These are phyloP conservation scores for Iphiclides podalirius DNA, from an alignment of 2,888 invertebrate genomes.

Conservation along the genomic window DNA sequence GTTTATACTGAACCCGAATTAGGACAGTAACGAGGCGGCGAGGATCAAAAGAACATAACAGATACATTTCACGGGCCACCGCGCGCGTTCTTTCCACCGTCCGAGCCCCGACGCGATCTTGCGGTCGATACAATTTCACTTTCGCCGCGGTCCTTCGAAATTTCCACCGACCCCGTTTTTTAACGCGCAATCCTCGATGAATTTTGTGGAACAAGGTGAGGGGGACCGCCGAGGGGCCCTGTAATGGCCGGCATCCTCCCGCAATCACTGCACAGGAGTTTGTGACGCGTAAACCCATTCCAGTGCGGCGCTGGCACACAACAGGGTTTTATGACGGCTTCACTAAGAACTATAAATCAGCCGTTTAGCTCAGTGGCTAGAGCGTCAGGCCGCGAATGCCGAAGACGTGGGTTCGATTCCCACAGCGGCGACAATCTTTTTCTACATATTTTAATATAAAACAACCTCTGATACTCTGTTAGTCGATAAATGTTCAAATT, in stretches of 20 bases:
- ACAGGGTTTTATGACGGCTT: too few relatives aligned
- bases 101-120: conserved; percentile 5
- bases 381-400: too few relatives aligned
- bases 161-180: conserved; percentile 15
- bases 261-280: conserved; percentile 67
- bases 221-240: conserved; percentile 45
- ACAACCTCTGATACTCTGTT: too few relatives aligned
- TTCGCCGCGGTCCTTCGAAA: conserved; percentile 15
- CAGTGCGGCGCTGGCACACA: conserved; percentile 34
- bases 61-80: conserved; percentile 13
- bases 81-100: conserved; percentile 11
- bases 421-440: too few relatives aligned
- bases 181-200: conserved; percentile 8
- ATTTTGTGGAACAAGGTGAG: conserved; percentile 7
- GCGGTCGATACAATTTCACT: conserved; percentile 19
- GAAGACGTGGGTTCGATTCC: too few relatives aligned
- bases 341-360: too few relatives aligned
- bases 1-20: too few relatives aligned
- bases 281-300: conserved; percentile 54
- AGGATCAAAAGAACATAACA: too few relatives aligned
- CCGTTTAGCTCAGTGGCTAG: too few relatives aligned
- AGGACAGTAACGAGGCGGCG: too few relatives aligned
- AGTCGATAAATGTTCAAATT: too few relatives aligned
- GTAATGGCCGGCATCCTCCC: conserved; percentile 66
- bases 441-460: too few relatives aligned